Evolutionary conservation across 1,140 invertebrate genomes (phyloP).

Genomic region (Asbolus verrucosus): DNA sequence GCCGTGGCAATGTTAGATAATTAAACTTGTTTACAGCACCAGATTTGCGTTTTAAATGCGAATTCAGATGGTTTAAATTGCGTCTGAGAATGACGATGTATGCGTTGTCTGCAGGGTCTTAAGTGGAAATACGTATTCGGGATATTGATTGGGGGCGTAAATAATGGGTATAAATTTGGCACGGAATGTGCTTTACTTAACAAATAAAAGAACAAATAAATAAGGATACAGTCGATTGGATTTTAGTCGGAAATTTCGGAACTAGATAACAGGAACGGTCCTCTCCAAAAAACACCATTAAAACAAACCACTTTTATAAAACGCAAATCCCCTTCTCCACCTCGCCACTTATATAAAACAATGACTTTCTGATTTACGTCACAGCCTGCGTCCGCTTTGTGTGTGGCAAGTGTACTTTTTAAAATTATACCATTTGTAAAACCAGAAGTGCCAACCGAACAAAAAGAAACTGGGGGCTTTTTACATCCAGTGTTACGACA

Average conservation of each 20-base stretch:
- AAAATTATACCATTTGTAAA: slow-evolving; percentile 49
- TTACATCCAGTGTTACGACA: slow-evolving; percentile 34
- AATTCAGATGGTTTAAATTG: slow-evolving; percentile 13
- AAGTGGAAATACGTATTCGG: slow-evolving; percentile 30
- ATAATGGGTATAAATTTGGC: slow-evolving; percentile 40
- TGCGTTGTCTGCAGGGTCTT: slow-evolving; percentile 23
- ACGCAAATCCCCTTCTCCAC: too few relatives aligned
- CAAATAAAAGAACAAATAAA: slow-evolving; percentile 44
- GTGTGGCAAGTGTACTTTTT: slow-evolving; percentile 41
- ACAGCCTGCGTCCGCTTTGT: neutral
- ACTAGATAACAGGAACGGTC: too few relatives aligned
- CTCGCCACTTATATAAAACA: slow-evolving; percentile 7
- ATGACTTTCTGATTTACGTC: slow-evolving; percentile 44
- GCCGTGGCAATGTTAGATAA: slow-evolving; percentile 23
- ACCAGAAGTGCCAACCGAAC: slow-evolving; percentile 43
- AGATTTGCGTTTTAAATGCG: slow-evolving; percentile 34
- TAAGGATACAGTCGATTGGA: slow-evolving; percentile 42
- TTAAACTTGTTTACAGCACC: slow-evolving; percentile 38
- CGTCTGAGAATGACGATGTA: slow-evolving; percentile 8
- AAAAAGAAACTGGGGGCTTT: slow-evolving; percentile 39
- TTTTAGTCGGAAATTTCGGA: too few relatives aligned
- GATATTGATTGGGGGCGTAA: slow-evolving; percentile 40
- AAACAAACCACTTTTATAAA: too few relatives aligned
- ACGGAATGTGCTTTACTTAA: slow-evolving; percentile 38
- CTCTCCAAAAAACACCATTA: too few relatives aligned